Conservation (phyloP, 2,797 vertebrate genomes). For the Psittacula derbiana region DNA sequence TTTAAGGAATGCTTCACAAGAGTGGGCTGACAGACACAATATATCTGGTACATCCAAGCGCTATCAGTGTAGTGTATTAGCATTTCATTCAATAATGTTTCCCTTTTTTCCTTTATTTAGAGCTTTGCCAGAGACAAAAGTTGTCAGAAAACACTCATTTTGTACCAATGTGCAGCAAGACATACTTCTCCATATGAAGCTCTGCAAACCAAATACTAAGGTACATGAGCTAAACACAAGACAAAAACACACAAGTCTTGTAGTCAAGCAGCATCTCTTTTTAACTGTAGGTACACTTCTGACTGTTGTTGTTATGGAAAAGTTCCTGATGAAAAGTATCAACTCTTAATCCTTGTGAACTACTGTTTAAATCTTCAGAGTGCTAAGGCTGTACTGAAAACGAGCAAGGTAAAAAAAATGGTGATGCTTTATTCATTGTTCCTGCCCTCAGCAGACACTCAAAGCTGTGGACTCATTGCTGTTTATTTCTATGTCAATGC, state of each 20-base stretch:
- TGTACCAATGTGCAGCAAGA: neutral
- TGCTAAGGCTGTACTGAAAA: neutral
- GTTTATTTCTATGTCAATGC: neutral
- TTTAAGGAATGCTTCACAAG: neutral
- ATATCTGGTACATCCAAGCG: neutral
- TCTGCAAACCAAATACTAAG: neutral
- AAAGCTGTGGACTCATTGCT: neutral
- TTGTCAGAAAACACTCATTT: neutral
- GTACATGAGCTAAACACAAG: neutral
- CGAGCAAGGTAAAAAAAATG: neutral
- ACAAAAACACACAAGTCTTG: neutral
- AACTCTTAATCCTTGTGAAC: neutral
- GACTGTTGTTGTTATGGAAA: neutral
- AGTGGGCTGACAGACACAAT: neutral
- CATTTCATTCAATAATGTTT: neutral
- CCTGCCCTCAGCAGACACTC: neutral
- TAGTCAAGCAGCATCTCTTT: fast-evolving
- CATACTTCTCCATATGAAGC: neutral
- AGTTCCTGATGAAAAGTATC: neutral
- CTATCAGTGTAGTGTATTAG: neutral
- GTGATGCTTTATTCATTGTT: neutral
- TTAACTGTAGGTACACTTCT: neutral
- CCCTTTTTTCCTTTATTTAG: neutral
- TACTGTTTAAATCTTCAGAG: neutral
- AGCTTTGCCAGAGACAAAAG: neutral